These are phyloP conservation scores for Terrapene triunguis DNA, from an alignment of 2,113 vertebrate species.

Conservation along the genomic window DNA sequence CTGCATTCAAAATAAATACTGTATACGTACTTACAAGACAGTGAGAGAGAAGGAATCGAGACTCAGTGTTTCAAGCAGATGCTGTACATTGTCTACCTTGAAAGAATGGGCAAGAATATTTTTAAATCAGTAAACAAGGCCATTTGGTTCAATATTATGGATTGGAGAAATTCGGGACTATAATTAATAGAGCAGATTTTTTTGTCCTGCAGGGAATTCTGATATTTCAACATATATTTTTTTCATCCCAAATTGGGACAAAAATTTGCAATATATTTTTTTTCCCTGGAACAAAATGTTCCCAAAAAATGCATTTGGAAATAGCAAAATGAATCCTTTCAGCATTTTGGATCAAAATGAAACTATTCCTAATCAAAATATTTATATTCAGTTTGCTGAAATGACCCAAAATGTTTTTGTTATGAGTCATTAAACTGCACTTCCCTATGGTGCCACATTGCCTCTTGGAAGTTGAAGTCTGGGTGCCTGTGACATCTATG, in stretches of 20 bases:
- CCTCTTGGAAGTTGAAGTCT: background rate
- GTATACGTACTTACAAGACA: background rate
- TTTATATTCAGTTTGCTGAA: background rate
- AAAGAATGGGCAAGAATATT: background rate
- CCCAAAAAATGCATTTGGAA: background rate
- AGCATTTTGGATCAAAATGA: background rate
- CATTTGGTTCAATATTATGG: background rate
- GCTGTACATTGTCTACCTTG: fast-evolving
- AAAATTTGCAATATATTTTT: background rate
- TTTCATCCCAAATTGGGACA: background rate
- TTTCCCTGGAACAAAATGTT: background rate
- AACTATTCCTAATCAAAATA: background rate
- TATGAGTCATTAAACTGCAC: background rate
- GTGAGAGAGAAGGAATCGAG: background rate
- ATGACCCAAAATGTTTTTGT: background rate
- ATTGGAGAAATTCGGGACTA: background rate
- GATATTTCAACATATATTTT: background rate
- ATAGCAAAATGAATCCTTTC: background rate
- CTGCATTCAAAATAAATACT: background rate
- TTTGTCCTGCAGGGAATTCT: background rate
- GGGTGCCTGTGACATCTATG: background rate
- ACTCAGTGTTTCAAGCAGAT: background rate
- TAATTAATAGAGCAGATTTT: background rate
- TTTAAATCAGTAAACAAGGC: background rate
- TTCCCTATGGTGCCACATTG: background rate